phyloP scores from a whole-genome alignment of 2,888 invertebrate species.

The Lamellibrachia columna region DNA sequence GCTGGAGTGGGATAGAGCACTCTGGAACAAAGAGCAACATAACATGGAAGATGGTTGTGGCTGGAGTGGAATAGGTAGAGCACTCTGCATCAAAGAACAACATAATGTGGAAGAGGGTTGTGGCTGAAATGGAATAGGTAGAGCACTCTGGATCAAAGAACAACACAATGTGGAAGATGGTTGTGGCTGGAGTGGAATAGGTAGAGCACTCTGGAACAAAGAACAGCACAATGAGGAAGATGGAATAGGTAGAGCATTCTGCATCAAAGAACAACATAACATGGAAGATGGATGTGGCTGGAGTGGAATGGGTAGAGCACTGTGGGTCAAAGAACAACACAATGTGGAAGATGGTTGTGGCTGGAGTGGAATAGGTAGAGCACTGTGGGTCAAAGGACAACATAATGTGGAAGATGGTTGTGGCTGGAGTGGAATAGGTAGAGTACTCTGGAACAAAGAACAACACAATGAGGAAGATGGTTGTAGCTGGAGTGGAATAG shows the following conservation, averaged over 20 bases:
- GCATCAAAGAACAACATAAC: slow-evolving; percentile 82
- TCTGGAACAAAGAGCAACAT: slow-evolving; percentile 86
- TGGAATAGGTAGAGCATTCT: slow-evolving; percentile 88
- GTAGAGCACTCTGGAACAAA: slow-evolving; percentile 93
- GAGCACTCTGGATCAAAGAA: not conserved
- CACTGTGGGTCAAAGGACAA: not conserved
- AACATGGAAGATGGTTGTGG: slow-evolving; percentile 72
- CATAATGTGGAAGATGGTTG: not conserved
- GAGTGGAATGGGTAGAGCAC: slow-evolving; percentile 91
- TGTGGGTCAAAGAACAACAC: slow-evolving; percentile 66
- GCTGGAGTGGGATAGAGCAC: slow-evolving; percentile 84
- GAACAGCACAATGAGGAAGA: not conserved
- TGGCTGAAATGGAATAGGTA: not conserved
- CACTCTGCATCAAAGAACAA: slow-evolving; percentile 72
- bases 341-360: too few relatives aligned
- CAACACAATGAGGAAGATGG: slow-evolving; percentile 73
- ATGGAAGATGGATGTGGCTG: slow-evolving; percentile 76
- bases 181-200: slow-evolving; percentile 78
- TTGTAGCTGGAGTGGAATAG: slow-evolving; percentile 89
- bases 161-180: not conserved
- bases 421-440: slow-evolving; percentile 84
- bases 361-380: not conserved
- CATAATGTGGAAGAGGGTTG: too few relatives aligned
- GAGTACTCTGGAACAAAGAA: slow-evolving; percentile 90
- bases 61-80: slow-evolving; percentile 91